Conservation (phyloP, 2,113 vertebrate genomes). For the Nannobrachium achirus region DNA sequence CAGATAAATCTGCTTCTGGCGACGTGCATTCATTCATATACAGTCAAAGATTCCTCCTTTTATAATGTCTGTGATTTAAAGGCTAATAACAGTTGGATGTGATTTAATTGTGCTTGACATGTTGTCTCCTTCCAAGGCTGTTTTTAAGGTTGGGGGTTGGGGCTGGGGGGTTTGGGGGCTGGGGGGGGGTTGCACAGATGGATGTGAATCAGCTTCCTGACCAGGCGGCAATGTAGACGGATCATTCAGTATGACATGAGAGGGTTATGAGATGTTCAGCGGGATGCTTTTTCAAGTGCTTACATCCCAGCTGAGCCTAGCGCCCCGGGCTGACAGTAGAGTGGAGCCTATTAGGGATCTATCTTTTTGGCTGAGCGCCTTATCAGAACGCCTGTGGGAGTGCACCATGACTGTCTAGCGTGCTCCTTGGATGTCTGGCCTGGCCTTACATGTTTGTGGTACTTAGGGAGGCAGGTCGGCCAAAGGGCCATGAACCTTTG, state of each 20-base stretch:
- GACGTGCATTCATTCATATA: constrained; percentile 14
- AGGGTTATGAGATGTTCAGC: constrained; percentile 32
- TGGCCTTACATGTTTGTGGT: constrained; percentile 52
- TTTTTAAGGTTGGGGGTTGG: constrained; percentile 15
- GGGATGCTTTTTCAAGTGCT: background rate
- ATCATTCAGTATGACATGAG: constrained; percentile 20
- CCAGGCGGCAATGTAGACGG: background rate
- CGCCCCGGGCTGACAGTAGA: constrained; percentile 4
- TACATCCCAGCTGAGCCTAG: constrained; percentile 17
- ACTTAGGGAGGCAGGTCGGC: constrained; percentile 48
- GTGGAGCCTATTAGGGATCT: constrained; percentile 37
- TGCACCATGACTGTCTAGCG: constrained; percentile 23
- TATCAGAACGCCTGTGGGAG: constrained; percentile 43
- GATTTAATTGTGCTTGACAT: constrained; percentile 23
- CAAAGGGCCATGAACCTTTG: background rate
- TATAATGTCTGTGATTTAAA: constrained; percentile 10
- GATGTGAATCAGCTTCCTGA: constrained; percentile 39
- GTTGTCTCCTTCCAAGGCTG: constrained; percentile 22
- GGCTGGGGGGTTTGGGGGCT: background rate
- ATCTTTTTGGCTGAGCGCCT: constrained; percentile 47
- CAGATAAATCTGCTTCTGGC: background rate
- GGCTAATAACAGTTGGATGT: constrained; percentile 31
- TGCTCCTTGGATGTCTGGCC: background rate
- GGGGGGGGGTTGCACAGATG: constrained; percentile 10
- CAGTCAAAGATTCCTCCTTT: background rate